Evolutionary conservation across 2,113 vertebrate species (phyloP).

Genomic region (Pogona vitticeps): DNA sequence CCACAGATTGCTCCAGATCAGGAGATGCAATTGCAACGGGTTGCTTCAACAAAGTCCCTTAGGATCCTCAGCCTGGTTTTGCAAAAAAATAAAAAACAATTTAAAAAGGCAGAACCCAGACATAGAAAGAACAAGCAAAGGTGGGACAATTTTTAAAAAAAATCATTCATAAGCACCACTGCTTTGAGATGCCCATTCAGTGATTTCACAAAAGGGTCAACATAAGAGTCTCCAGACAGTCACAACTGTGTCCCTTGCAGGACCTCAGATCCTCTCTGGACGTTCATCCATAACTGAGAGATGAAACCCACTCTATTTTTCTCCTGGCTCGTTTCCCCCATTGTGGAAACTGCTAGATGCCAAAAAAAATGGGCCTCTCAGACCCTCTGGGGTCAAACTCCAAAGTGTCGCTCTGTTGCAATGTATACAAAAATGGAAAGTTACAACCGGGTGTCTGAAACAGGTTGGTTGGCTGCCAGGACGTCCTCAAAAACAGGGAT

Average conservation of each 20-base stretch:
- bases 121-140: not conserved
- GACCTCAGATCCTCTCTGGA: not conserved
- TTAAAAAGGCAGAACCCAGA: no score
- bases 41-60: not conserved
- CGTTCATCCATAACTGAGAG: conserved; percentile 6
- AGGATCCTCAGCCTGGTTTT: not conserved
- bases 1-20: not conserved
- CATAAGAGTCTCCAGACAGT: not conserved
- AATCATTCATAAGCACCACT: no score
- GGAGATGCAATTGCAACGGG: not conserved
- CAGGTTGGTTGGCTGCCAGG: conserved; percentile 25
- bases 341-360: conserved; percentile 13
- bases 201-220: not conserved
- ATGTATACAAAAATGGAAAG: conserved; percentile 51
- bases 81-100: not conserved
- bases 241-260: not conserved
- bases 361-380: conserved; percentile 19
- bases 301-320: conserved; percentile 21
- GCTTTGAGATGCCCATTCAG: not conserved
- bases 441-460: conserved; percentile 59
- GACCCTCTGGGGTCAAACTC: not conserved
- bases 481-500: conserved; percentile 9
- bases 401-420: conserved; percentile 51
- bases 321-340: not conserved
- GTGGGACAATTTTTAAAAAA: no score